phyloP scores from a whole-genome alignment of 1,140 invertebrate species.

The Drosophila triauraria region DNA sequence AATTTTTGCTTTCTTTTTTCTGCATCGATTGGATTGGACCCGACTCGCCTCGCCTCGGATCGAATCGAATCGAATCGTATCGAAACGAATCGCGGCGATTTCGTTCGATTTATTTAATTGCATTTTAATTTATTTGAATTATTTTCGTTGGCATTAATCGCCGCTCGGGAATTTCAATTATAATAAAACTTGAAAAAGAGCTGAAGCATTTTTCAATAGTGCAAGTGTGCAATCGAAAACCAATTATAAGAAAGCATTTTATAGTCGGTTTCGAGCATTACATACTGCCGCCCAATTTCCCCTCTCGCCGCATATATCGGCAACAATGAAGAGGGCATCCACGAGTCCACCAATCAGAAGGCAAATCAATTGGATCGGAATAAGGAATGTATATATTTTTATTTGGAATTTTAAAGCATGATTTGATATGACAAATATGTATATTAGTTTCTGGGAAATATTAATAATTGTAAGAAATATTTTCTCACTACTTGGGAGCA shows the following conservation, averaged over 20 bases:
- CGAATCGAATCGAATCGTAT: slow-evolving; percentile 29
- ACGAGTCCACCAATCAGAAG: slow-evolving; percentile 11
- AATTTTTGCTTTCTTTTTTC: slow-evolving; percentile 54
- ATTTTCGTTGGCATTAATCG: slow-evolving; percentile 80
- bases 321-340: slow-evolving; percentile 25
- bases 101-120: slow-evolving; percentile 84
- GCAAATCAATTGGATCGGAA: slow-evolving; percentile 21
- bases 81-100: slow-evolving; percentile 41
- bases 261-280: slow-evolving; percentile 71
- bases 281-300: slow-evolving; percentile 9
- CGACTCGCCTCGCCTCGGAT: slow-evolving; percentile 19
- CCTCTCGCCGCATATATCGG: slow-evolving; percentile 6
- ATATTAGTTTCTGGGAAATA: background rate
- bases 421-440: background rate
- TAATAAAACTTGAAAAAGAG: slow-evolving; percentile 76
- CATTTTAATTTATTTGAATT: slow-evolving; percentile 84
- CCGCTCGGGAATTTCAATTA: slow-evolving; percentile 76
- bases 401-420: background rate
- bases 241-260: slow-evolving; percentile 83
- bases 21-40: slow-evolving; percentile 13
- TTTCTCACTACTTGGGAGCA: no score
- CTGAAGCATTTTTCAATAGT: slow-evolving; percentile 81
- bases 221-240: slow-evolving; percentile 75
- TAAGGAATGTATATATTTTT: background rate
- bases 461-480: no score